phyloP scores from a whole-genome alignment of 2,797 vertebrate species.

The Chelidonichthys spinosus region DNA sequence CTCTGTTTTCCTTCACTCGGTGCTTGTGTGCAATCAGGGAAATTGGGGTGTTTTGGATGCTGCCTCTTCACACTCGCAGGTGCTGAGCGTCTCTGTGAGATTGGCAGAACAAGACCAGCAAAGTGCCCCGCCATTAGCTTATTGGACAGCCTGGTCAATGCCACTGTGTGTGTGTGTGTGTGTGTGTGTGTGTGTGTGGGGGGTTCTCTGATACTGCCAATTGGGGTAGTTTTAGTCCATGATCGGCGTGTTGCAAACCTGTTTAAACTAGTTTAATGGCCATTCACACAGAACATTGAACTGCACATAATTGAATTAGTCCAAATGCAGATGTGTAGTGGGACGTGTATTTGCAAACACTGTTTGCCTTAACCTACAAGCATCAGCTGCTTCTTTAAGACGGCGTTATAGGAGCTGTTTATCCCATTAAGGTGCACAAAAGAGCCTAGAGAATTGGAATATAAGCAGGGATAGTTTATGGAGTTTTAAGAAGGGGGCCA shows the following conservation, averaged over 20 bases:
- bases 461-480: not conserved
- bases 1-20: not conserved
- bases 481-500: not conserved
- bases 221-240: conserved; percentile 3
- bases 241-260: conserved; percentile 24
- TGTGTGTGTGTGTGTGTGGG: conserved; percentile 6
- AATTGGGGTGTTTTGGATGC: conserved; percentile 42
- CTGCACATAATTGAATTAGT: conserved; percentile 15
- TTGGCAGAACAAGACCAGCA: conserved; percentile 49
- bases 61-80: conserved; percentile 36
- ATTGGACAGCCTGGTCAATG: conserved; percentile 53
- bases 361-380: conserved; percentile 6
- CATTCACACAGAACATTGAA: conserved; percentile 12
- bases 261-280: conserved; percentile 19
- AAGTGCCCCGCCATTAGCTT: conserved; percentile 56
- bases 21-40: conserved; percentile 37
- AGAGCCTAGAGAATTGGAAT: not conserved
- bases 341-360: not conserved
- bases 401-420: conserved; percentile 12
- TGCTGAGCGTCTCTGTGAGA: conserved; percentile 52
- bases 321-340: conserved; percentile 1
- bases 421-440: conserved; percentile 34
- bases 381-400: conserved; percentile 17
- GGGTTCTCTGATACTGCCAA: conserved; percentile 19
- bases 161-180: conserved; percentile 1